Evolutionary conservation across 2,113 vertebrate genomes (phyloP), one percentile per base, ranked within the genome.

Genomic region (Lasiurus borealis): DNA sequence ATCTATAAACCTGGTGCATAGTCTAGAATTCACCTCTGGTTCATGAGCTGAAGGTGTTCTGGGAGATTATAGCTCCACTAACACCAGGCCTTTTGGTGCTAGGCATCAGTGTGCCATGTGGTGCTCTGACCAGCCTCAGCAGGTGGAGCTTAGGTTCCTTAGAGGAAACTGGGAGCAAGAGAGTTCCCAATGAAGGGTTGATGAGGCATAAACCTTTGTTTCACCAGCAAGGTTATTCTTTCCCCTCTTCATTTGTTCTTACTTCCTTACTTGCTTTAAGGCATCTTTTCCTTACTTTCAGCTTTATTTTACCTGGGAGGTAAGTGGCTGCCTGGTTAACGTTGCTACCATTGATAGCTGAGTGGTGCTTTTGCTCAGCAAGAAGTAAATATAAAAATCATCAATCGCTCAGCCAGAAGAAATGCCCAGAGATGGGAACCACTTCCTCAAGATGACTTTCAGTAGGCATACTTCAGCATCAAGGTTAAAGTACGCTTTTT

Each of bases 21-120:
- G 8, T 64, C 59, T 31, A 99, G 94, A 99, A 99, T 94, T 98
- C 99, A 0, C 99, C 98, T 0, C 98, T 99, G 81, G 98, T 99
- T 90, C 99, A 99, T 0, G 99, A 99, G 97, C 98, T 99, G 78
- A 98, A 98, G 95, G 99, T 99, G 80, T 99, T 99, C 97, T 99
- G 95, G 99, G 95, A 99, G 94, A 99, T 97, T 99, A 99, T 0
- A 99, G 99, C 64, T 99, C 98, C 94, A 99, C 98, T 73, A 99
- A 99, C 96, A 98, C 98, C 98, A 98, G 81, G 92, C 98, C 98
- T 97, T 98, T 97, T 98, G 96, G 83, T 98, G 98, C 11, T 5
- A 77, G 46, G 46, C 75, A 3, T n/a, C 75, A 76, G 27, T 5
- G 31, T 31, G 27, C 29, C 16, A 7, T 31, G 73, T 0, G 9